Evolutionary conservation across 2,113 vertebrate genomes (phyloP).

Genomic region (Drymodes brunneopygia): DNA sequence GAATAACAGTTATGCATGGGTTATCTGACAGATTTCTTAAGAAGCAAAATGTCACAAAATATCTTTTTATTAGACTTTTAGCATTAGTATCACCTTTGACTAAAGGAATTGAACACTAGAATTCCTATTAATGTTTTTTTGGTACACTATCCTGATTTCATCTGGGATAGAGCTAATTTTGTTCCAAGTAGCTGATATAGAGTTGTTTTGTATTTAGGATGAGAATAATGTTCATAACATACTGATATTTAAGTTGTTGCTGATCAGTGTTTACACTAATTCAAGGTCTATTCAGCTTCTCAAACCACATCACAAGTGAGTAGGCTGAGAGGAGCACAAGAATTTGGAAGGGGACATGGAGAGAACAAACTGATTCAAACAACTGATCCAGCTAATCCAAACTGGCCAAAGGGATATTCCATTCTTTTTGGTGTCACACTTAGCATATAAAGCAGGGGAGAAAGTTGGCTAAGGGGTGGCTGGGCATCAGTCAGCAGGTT

Average conservation of each 20-base stretch:
- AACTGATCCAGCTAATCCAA: neutral
- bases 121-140: neutral
- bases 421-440: neutral
- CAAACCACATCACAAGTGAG: neutral
- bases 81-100: neutral
- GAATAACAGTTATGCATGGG: neutral
- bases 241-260: neutral
- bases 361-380: no score
- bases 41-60: neutral
- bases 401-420: no score
- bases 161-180: neutral
- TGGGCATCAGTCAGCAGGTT: neutral
- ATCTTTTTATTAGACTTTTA: neutral
- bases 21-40: neutral
- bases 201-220: neutral
- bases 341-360: neutral
- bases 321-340: neutral
- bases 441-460: rapidly evolving
- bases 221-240: neutral
- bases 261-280: neutral
- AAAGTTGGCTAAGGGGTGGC: neutral
- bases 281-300: neutral
- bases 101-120: neutral
- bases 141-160: neutral
- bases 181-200: neutral